Percentiles rank a stretch among this genome's conserved stretches.
These are phyloP conservation scores for Galerucella pusilla DNA, from an alignment of 2,888 invertebrate species.

Conservation along the genomic window DNA sequence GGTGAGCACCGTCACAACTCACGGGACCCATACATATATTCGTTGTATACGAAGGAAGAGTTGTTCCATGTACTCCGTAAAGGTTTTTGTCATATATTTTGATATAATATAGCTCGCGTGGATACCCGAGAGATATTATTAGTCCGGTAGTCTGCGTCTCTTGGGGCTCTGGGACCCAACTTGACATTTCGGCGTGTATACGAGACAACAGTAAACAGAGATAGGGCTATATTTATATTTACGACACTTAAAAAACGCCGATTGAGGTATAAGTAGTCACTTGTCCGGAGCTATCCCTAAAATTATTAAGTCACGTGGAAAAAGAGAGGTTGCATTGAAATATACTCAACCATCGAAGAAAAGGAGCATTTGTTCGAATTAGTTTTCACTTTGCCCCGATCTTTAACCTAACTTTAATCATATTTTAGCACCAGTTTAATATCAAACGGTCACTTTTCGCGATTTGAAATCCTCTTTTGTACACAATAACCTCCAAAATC, in stretches of 20 bases:
- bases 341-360: too few species aligned
- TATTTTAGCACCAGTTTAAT: too few species aligned
- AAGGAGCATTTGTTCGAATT: too few species aligned
- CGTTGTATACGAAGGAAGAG: slow-evolving; percentile 21
- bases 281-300: background rate
- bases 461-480: too few species aligned
- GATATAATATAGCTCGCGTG: slow-evolving; percentile 31
- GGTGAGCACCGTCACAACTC: slow-evolving; percentile 20
- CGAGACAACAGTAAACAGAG: slow-evolving; percentile 20
- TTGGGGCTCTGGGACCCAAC: slow-evolving; percentile 6
- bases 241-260: slow-evolving; percentile 20
- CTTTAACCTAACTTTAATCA: too few species aligned
- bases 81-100: slow-evolving; percentile 44
- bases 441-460: too few species aligned
- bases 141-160: slow-evolving; percentile 30
- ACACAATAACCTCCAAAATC: too few species aligned
- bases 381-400: too few species aligned
- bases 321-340: too few species aligned
- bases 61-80: slow-evolving; percentile 37
- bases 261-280: slow-evolving; percentile 23
- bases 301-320: too few species aligned
- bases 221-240: slow-evolving; percentile 23
- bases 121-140: slow-evolving; percentile 34
- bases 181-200: slow-evolving; percentile 23
- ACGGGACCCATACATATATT: slow-evolving; percentile 38